A percentile compares a stretch with the other conserved stretches of the same genome.
Evolutionary conservation across 2,113 vertebrate species (phyloP).

Genomic region (Nibea albiflora): DNA sequence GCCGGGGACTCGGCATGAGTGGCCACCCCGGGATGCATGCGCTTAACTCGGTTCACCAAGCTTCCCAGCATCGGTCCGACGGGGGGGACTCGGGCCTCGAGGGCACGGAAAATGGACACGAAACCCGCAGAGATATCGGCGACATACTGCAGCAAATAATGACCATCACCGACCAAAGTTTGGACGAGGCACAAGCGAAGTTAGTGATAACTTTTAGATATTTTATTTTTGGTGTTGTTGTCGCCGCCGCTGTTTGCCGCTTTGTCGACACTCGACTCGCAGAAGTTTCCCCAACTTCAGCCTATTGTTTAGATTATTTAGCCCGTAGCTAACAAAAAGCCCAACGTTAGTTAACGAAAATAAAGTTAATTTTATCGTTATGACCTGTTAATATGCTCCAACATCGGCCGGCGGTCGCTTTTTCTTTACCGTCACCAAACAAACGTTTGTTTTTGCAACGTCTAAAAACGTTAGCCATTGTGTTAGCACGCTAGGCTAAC

Average conservation of each 20-base stretch:
- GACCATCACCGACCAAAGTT: slow-evolving; percentile 99
- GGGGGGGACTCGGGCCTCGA: slow-evolving; percentile 90
- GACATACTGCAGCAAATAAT: slow-evolving; percentile 99
- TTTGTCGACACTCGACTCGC: slow-evolving; percentile 47
- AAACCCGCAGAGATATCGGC: slow-evolving; percentile 92
- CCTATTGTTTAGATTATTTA: slow-evolving; percentile 59
- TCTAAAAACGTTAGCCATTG: slow-evolving; percentile 43
- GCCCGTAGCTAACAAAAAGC: background rate
- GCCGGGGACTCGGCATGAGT: slow-evolving; percentile 84
- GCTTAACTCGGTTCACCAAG: slow-evolving; percentile 78
- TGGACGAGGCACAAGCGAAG: slow-evolving; percentile 99
- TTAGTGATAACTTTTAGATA: slow-evolving; percentile 74
- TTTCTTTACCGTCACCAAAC: slow-evolving; percentile 3
- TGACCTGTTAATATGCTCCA: rapidly evolving
- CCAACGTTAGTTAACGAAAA: background rate
- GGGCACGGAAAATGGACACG: slow-evolving; percentile 93
- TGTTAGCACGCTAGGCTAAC: slow-evolving; percentile 65
- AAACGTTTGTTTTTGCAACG: slow-evolving; percentile 1
- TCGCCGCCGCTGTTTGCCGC: background rate
- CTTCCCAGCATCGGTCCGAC: slow-evolving; percentile 80
- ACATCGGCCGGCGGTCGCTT: rapidly evolving
- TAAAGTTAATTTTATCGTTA: background rate
- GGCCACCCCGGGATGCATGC: slow-evolving; percentile 84
- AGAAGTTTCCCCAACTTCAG: slow-evolving; percentile 77
- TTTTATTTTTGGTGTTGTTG: background rate